These are phyloP conservation scores for Scaptomyza reducta DNA, from an alignment of 2,888 invertebrate species.

Conservation along the genomic window DNA sequence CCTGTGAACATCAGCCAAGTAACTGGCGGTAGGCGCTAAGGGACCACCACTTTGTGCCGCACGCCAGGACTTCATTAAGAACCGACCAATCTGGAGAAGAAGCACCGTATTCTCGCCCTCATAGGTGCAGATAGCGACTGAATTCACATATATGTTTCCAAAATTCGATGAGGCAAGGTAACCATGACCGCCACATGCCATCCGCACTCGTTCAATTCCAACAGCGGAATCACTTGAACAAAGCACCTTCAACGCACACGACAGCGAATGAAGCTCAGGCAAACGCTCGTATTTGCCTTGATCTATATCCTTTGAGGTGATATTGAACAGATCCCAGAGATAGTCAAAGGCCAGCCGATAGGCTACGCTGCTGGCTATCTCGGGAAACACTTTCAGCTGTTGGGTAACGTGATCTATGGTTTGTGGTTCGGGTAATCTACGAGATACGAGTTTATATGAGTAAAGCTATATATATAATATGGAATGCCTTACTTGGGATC, in stretches of 20 bases:
- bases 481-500: conserved; percentile 87
- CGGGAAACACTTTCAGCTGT: conserved; percentile 95
- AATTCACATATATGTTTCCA: conserved; percentile 91
- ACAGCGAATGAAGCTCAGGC: conserved; percentile 93
- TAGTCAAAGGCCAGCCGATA: conserved; percentile 89
- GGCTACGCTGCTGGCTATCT: conserved; percentile 91
- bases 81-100: conserved; percentile 93
- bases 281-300: conserved; percentile 91
- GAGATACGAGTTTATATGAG: background rate
- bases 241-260: conserved; percentile 95
- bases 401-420: conserved; percentile 97
- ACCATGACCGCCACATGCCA: conserved; percentile 98
- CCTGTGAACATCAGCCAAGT: conserved; percentile 84
- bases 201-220: conserved; percentile 92
- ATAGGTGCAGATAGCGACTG: conserved; percentile 95
- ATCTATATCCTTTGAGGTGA: conserved; percentile 90
- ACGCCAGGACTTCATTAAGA: conserved; percentile 91
- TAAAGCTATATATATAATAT: background rate
- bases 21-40: conserved; percentile 88
- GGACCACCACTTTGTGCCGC: conserved; percentile 86
- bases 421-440: conserved; percentile 89
- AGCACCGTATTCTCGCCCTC: conserved; percentile 99
- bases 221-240: conserved; percentile 89
- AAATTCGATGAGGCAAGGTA: conserved; percentile 94
- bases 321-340: conserved; percentile 92